Evolutionary conservation across 2,888 invertebrate species (phyloP), one percentile per base, ranked within the genome.

Genomic region (Hedya salicella): DNA sequence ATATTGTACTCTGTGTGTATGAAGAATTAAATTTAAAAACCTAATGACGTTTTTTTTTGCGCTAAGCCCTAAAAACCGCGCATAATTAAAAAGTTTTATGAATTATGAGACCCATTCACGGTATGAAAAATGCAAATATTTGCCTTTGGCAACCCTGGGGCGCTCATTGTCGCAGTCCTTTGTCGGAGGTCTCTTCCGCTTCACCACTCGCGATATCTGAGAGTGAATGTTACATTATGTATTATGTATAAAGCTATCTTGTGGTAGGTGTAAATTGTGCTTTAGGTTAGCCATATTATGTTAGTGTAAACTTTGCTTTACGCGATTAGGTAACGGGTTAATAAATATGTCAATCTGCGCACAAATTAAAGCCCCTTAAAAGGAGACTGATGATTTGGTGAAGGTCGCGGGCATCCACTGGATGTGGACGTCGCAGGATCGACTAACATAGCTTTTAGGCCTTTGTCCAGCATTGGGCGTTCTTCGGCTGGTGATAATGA

Each of bases 161-260:
- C 68, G 80, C 81, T 88, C 87, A 88, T 89, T 87, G 89, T 91
- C 85, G 81, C 84, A 88, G 84, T 84, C 87, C 89, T 89, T 88
- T 89, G 89, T 88, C 82, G 86, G 83, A 85, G 87, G 84, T 85
- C 85, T 87, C 86, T 91, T 89, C 89, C 89, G 91, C 86, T 82
- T 83, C 88, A 89, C 85, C 82, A 88, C 86, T 80, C 84, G 80
- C 81, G 82, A 80, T 88, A 88, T 87, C 86, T 86, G 77, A 74
- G 75, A 80, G 82, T 83, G 82, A 82, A 80, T 72, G 66, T 61
- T 66, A 66, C 60, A 60, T 64, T 64, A 57, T 61, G 60, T 66
- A 66, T 64, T 32, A 42, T 56, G 46, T 46, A 57, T 1, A 36
- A 36, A 36, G 36, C 36, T 36, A 36, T 9, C 25, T 25, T 36